Evolutionary conservation across 2,888 invertebrate genomes (phyloP).

Genomic region (Tenthredo livida): DNA sequence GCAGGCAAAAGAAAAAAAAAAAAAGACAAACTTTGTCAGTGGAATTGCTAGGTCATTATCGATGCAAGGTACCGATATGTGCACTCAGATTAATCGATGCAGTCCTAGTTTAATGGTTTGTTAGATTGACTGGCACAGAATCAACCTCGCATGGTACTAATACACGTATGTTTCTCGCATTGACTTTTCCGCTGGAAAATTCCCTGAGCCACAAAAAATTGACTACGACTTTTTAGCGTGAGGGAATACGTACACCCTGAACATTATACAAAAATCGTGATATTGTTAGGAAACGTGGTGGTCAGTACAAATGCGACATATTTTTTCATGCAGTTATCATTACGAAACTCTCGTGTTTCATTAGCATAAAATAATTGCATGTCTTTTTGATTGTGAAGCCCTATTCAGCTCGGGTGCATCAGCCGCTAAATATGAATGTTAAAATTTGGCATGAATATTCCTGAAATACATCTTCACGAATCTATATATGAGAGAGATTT

Average conservation of each 20-base stretch:
- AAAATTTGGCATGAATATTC: background rate
- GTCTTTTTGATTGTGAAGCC: background rate
- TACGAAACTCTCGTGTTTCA: background rate
- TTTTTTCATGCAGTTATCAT: background rate
- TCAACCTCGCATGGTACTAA: background rate
- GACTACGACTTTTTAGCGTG: background rate
- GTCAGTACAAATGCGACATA: background rate
- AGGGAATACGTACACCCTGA: background rate
- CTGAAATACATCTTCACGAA: background rate
- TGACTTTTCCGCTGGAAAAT: slow-evolving; percentile 11
- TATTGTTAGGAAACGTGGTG: background rate
- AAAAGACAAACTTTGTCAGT: background rate
- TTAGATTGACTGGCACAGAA: background rate
- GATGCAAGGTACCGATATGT: background rate
- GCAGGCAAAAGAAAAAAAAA: background rate
- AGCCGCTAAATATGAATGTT: background rate
- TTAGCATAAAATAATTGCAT: background rate
- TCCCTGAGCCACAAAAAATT: background rate
- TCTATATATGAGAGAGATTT: background rate
- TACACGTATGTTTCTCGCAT: background rate
- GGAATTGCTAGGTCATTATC: background rate
- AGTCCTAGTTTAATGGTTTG: background rate
- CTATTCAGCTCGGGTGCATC: no score
- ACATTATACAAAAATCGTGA: background rate
- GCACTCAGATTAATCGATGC: background rate